phyloP scores from a whole-genome alignment of 2,888 invertebrate species.

The Tenthredo scrophulariae region DNA sequence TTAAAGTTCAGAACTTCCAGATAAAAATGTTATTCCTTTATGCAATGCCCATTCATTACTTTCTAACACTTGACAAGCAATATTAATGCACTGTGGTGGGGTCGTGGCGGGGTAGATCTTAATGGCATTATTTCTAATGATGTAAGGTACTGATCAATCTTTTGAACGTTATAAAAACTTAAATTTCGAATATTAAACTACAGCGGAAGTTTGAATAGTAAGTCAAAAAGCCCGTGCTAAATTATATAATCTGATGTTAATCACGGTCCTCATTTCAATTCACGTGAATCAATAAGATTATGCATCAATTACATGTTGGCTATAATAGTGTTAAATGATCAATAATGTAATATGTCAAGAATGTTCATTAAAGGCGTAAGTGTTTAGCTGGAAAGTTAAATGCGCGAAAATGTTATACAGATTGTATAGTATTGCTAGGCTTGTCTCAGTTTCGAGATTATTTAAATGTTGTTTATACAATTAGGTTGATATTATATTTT shows the following conservation, averaged over 20 bases:
- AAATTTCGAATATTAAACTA: neutral
- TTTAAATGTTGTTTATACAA: slow-evolving; percentile 24
- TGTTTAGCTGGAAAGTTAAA: neutral
- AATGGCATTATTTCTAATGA: neutral
- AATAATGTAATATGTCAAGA: slow-evolving; percentile 30
- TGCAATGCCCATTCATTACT: slow-evolving; percentile 24
- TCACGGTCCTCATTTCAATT: neutral
- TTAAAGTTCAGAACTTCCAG: slow-evolving; percentile 42
- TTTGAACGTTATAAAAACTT: slow-evolving; percentile 30
- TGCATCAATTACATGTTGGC: slow-evolving; percentile 31
- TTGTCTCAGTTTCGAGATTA: slow-evolving; percentile 41
- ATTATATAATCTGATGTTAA: slow-evolving; percentile 1
- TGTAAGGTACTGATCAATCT: slow-evolving; percentile 7
- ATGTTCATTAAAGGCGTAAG: slow-evolving; percentile 9
- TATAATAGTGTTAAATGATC: slow-evolving; percentile 47
- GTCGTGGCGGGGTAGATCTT: neutral
- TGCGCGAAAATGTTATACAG: neutral
- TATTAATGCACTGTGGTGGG: neutral
- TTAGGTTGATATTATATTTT: slow-evolving; percentile 38
- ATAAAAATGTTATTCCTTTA: slow-evolving; percentile 16
- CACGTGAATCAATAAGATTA: slow-evolving; percentile 14
- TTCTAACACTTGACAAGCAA: neutral
- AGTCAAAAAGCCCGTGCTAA: neutral
- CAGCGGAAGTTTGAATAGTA: neutral
- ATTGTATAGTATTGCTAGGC: slow-evolving; percentile 47